Evolutionary conservation across 2,113 vertebrate species (phyloP).

Genomic region (Sylvietta virens): DNA sequence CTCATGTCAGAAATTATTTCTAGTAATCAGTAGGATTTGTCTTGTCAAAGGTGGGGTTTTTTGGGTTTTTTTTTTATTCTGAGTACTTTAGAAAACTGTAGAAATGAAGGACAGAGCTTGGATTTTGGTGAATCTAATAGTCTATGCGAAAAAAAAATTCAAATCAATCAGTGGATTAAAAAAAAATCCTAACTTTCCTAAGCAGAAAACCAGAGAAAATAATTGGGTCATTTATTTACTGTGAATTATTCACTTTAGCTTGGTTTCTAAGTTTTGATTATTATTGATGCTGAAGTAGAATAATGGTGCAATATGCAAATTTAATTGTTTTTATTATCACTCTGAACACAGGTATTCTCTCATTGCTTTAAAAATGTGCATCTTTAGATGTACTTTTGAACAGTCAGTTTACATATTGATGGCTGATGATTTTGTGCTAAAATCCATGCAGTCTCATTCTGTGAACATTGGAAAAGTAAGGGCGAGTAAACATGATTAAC

Average conservation of each 20-base stretch:
- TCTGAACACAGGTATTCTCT: background rate
- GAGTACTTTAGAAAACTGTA: background rate
- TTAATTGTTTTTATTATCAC: background rate
- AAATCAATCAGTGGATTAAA: background rate
- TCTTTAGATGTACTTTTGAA: background rate
- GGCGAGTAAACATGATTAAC: conserved; percentile 61
- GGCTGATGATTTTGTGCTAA: background rate
- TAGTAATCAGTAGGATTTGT: background rate
- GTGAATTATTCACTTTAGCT: background rate
- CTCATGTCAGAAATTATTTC: background rate
- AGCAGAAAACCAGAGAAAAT: background rate
- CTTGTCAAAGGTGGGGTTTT: background rate
- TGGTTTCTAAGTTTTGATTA: background rate
- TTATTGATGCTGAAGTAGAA: background rate
- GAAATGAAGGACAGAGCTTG: background rate
- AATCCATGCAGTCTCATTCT: background rate
- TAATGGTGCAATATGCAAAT: background rate
- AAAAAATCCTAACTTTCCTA: background rate
- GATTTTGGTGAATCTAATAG: background rate
- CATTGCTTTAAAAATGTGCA: background rate
- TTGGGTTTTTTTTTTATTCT: background rate
- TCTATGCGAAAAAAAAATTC: background rate
- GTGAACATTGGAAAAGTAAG: conserved; percentile 27
- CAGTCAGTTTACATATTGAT: background rate
- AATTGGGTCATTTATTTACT: background rate